Base-by-base conservation (phyloP, 2,888 invertebrate species). In the Drosophila helvetica region DNA sequence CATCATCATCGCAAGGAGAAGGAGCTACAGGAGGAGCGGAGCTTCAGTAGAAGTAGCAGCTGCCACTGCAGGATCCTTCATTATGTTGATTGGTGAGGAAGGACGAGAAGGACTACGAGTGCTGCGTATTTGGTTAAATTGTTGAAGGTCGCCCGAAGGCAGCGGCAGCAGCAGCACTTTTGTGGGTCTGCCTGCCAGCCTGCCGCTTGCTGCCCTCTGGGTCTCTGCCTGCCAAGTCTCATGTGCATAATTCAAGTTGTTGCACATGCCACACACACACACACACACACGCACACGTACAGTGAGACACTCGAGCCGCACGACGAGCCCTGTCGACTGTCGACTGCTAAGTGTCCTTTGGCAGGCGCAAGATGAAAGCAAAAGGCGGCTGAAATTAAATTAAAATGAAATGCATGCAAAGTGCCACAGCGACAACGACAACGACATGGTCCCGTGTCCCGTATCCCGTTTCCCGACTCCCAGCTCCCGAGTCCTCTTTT, bases 211-310 rank as follows among this genome's bases (percentile, higher is more conserved):
- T 55, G 43, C 33, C 47, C 46, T 70, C 60, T 70, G 60, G 64
- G 58, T n/a, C 58, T 58, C 58, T 58, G 69, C 45, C 46, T 61
- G 68, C 65, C 63, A 61, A 62, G 86, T 63, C 79, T 88, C 87
- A 70, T 88, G 89, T 88, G 72, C 89, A 88, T 83, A 83, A 88
- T 88, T 83, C 83, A 83, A 83, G 83, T 84, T 88, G 83, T 88
- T 83, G 83, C 83, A 88, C 83, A 88, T 83, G 83, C 89, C 84
- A 48, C 79, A 79, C 71, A 82, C 52, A 42, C 17, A 33, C 7
- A 57, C 17, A 45, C 30, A 22, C 19, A 15, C 43, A 54, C 27
- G 51, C 12, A 27, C 52, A n/a, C n/a, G n/a, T n/a, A n/a, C n/a
- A n/a, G 70, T 53, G 54, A 47, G 54, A 69, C 63, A 51, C 69